Evolutionary conservation across 1,140 invertebrate genomes (phyloP).

Genomic region (Agraylea sexmaculata): DNA sequence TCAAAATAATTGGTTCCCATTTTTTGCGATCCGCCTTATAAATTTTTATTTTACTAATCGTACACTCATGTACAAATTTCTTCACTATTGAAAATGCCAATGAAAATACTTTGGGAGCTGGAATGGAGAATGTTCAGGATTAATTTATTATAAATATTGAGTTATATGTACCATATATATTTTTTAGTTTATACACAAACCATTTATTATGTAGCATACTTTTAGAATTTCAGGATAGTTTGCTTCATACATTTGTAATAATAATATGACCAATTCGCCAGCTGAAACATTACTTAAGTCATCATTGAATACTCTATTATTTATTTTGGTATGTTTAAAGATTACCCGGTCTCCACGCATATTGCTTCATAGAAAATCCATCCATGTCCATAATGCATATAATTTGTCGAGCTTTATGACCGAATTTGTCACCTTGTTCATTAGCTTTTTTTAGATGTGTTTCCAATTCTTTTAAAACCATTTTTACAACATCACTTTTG

Average conservation of each 20-base stretch:
- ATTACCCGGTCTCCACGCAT: conserved; percentile 73
- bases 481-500: conserved; percentile 59
- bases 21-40: conserved; percentile 61
- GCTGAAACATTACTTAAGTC: conserved; percentile 37
- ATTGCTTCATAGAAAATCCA: conserved; percentile 67
- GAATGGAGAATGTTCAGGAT: conserved; percentile 24
- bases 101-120: conserved; percentile 78
- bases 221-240: conserved; percentile 84
- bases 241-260: conserved; percentile 76
- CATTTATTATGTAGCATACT: conserved; percentile 73
- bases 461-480: conserved; percentile 52
- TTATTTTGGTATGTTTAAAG: not conserved
- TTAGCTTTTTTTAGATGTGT: conserved; percentile 45
- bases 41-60: conserved; percentile 80
- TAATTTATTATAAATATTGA: conserved; percentile 14
- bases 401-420: conserved; percentile 47
- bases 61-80: conserved; percentile 82
- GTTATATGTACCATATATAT: conserved; percentile 6
- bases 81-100: conserved; percentile 79
- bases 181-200: conserved; percentile 29
- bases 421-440: conserved; percentile 47
- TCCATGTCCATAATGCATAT: conserved; percentile 78
- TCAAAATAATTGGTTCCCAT: conserved; percentile 62
- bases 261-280: conserved; percentile 67
- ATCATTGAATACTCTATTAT: conserved; percentile 3